Percentiles rank a stretch among this genome's conserved stretches.
These are phyloP conservation scores for Dipodomys stephensi DNA, from an alignment of 2,113 vertebrate genomes.

Conservation along the genomic window DNA sequence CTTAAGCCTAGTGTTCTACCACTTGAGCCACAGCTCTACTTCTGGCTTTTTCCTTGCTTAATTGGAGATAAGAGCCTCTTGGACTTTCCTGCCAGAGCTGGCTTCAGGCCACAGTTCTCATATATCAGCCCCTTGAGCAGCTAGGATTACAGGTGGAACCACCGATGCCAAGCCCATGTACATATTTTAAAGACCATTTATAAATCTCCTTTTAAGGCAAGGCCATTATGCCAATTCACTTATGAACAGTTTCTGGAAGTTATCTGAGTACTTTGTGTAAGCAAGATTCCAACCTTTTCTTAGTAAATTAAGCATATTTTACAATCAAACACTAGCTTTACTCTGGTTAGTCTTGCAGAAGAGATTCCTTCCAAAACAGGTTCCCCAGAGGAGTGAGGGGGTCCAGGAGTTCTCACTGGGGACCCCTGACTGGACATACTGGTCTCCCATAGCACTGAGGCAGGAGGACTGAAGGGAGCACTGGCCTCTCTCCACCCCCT, in stretches of 20 bases:
- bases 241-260: slow-evolving; percentile 35
- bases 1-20: too few species aligned
- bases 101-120: too few species aligned
- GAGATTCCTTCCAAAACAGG: neutral
- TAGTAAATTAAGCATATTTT: slow-evolving; percentile 23
- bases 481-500: neutral
- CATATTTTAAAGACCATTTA: too few species aligned
- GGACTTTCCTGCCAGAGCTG: too few species aligned
- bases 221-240: neutral
- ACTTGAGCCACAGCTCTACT: too few species aligned
- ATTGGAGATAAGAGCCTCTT: too few species aligned
- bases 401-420: neutral
- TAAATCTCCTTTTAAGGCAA: slow-evolving; percentile 24
- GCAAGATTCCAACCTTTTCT: slow-evolving; percentile 34
- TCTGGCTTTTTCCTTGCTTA: too few species aligned
- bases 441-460: neutral
- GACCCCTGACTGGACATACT: neutral
- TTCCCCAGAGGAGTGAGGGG: neutral
- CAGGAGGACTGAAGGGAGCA: too few species aligned
- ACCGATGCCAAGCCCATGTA: too few species aligned
- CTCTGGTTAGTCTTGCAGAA: neutral
- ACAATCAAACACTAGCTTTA: neutral
- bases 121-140: too few species aligned
- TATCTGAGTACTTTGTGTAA: slow-evolving; percentile 25
- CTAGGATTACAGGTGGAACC: too few species aligned